These are phyloP conservation scores for Ceratosolen solmsi DNA, from an alignment of 1,140 invertebrate species.

Conservation along the genomic window DNA sequence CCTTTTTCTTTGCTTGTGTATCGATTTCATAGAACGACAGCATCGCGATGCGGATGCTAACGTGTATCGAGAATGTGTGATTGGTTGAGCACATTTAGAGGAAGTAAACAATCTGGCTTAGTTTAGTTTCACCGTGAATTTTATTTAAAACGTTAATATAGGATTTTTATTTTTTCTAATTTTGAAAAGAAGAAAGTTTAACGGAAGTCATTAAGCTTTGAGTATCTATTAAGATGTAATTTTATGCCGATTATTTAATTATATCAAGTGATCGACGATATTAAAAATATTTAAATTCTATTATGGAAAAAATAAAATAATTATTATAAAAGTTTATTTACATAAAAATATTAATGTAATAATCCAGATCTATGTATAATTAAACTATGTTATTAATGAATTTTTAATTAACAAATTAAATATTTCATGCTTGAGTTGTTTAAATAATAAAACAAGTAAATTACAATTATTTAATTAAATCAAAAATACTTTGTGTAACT, in stretches of 20 bases:
- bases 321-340: too few species aligned
- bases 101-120: conserved; percentile 24
- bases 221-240: background rate
- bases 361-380: too few species aligned
- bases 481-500: too few species aligned
- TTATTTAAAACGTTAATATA: background rate
- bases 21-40: conserved; percentile 24
- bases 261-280: background rate
- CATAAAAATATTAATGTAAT: too few species aligned
- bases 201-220: background rate
- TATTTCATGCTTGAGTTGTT: too few species aligned
- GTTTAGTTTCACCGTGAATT: too few species aligned
- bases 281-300: too few species aligned
- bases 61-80: background rate
- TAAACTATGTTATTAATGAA: too few species aligned
- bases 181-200: background rate
- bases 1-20: background rate
- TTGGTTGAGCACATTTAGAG: background rate
- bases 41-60: background rate
- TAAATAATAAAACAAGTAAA: too few species aligned
- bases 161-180: background rate
- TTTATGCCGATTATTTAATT: background rate
- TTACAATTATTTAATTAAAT: too few species aligned
- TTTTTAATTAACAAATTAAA: too few species aligned
- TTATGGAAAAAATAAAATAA: too few species aligned